These are phyloP conservation scores for Andrena camellia DNA, from an alignment of 2,888 invertebrate species.

Conservation along the genomic window DNA sequence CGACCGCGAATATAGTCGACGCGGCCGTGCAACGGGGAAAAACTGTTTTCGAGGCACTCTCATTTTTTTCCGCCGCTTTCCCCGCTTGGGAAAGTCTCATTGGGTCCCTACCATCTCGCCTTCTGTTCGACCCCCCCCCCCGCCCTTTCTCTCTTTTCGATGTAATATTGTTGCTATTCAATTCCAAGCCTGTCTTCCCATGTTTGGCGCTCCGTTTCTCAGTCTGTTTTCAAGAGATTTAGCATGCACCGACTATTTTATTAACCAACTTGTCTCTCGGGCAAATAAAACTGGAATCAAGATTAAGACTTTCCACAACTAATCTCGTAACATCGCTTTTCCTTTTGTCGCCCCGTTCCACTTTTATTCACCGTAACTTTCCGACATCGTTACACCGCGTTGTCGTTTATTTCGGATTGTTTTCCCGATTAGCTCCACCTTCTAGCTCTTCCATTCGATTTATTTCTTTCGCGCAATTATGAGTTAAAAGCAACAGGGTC, in stretches of 20 bases:
- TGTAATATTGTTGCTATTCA: neutral
- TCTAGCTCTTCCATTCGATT: constrained; percentile 12
- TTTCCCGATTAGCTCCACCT: neutral
- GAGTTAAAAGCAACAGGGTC: constrained; percentile 9
- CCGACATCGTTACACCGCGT: constrained; percentile 12
- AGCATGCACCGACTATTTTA: no score
- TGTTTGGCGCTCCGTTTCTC: no score
- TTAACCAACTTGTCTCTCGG: no score
- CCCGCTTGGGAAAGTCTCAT: constrained; percentile 65
- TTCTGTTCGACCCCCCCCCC: no score
- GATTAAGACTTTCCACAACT: neutral
- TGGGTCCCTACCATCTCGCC: neutral
- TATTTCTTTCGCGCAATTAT: constrained; percentile 24
- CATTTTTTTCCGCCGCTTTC: constrained; percentile 65
- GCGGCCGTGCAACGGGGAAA: constrained; percentile 50
- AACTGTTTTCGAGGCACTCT: constrained; percentile 52
- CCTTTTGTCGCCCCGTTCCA: neutral
- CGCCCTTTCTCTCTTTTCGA: neutral
- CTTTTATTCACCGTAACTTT: neutral
- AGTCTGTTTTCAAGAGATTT: no score
- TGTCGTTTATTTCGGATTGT: constrained; percentile 11
- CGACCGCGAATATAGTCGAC: constrained; percentile 52
- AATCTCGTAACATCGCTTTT: neutral
- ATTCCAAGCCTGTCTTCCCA: neutral
- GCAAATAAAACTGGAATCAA: no score